These are phyloP conservation scores for Himalopsyche kuldschensis DNA, from an alignment of 2,888 invertebrate species.

Conservation along the genomic window DNA sequence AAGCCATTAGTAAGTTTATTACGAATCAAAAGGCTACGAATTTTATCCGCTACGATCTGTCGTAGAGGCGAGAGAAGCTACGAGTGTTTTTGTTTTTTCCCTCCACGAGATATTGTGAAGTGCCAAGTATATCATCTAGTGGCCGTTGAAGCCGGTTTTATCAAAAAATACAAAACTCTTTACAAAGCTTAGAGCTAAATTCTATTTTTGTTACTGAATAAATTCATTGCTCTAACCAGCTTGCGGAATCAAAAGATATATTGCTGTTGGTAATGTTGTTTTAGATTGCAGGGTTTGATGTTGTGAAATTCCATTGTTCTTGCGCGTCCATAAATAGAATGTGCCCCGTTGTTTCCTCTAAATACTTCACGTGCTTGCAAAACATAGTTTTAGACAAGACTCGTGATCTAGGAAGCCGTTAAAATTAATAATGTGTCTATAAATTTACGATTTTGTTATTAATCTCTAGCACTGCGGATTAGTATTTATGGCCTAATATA, in stretches of 20 bases:
- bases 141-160: not conserved
- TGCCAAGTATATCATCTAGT: not conserved
- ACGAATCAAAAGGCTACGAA: not conserved
- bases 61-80: not conserved
- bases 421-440: too few relatives aligned
- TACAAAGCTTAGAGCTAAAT: too few relatives aligned
- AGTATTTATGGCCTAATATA: too few relatives aligned
- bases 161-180: not conserved
- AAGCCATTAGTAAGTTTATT: not conserved
- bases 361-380: not conserved
- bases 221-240: too few relatives aligned
- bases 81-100: not conserved
- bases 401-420: too few relatives aligned
- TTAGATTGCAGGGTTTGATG: not conserved
- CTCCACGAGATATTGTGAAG: not conserved
- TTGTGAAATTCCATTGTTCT: not conserved
- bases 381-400: not conserved
- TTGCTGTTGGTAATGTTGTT: not conserved
- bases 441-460: too few relatives aligned
- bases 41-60: not conserved
- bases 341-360: not conserved
- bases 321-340: not conserved
- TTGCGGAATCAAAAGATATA: not conserved
- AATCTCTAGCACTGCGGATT: too few relatives aligned
- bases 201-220: too few relatives aligned